These are phyloP conservation scores for Radopholus similis DNA, from an alignment of 1,140 invertebrate genomes.

Conservation along the genomic window DNA sequence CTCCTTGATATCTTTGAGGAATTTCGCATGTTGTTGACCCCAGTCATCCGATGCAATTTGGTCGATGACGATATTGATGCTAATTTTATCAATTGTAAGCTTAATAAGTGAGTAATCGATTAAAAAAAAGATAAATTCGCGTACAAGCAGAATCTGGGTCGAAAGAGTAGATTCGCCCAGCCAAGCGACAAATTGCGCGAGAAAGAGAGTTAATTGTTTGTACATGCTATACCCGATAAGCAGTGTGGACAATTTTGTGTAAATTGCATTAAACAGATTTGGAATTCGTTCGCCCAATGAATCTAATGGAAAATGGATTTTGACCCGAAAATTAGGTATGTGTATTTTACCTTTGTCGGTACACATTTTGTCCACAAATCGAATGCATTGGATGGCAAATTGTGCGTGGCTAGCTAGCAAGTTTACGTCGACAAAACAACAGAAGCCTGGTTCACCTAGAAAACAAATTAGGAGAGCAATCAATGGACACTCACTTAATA, in stretches of 20 bases:
- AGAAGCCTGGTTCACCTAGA: neutral
- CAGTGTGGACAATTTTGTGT: neutral
- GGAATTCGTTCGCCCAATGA: neutral
- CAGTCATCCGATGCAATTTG: too few relatives aligned
- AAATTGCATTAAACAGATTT: neutral
- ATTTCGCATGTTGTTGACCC: too few relatives aligned
- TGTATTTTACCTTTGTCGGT: neutral
- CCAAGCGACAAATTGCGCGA: constrained; percentile 9
- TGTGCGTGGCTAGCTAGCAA: neutral
- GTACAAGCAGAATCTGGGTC: neutral
- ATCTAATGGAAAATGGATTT: neutral
- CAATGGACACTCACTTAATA: neutral
- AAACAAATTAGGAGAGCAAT: neutral
- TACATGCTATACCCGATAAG: neutral
- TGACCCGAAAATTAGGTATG: neutral
- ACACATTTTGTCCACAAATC: neutral
- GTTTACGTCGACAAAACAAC: neutral
- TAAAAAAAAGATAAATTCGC: too few relatives aligned
- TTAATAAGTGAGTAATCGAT: too few relatives aligned
- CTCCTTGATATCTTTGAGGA: too few relatives aligned
- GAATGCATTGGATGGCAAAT: constrained; percentile 6
- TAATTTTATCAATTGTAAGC: neutral
- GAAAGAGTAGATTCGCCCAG: neutral
- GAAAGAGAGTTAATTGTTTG: neutral
- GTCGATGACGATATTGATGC: neutral